These are phyloP conservation scores for Dipodomys spectabilis DNA, from an alignment of 2,113 vertebrate species.

Conservation along the genomic window DNA sequence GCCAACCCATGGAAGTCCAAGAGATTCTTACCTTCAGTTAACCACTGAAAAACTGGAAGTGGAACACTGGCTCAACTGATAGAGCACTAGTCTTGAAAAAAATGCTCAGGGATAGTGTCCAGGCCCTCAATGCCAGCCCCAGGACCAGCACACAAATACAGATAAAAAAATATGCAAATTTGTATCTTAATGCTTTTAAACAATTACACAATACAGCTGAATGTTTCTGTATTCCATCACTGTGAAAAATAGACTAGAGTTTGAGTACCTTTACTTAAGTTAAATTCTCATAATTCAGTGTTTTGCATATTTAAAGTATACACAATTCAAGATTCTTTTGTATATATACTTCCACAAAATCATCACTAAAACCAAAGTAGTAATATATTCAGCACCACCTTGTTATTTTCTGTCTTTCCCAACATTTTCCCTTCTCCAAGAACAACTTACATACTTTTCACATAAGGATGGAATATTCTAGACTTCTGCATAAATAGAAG, in stretches of 20 bases:
- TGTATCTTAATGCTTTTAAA: too few relatives aligned
- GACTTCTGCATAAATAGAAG: not conserved
- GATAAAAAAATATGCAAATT: too few relatives aligned
- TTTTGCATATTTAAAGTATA: not conserved
- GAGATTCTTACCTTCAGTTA: too few relatives aligned
- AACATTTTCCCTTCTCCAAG: accelerated
- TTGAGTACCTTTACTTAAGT: not conserved
- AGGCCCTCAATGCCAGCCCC: too few relatives aligned
- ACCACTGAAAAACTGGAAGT: too few relatives aligned
- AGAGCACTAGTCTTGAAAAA: too few relatives aligned
- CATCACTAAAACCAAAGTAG: not conserved
- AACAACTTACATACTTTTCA: not conserved
- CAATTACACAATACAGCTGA: not conserved
- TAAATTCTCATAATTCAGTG: not conserved
- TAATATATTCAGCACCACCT: not conserved
- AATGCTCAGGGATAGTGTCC: too few relatives aligned
- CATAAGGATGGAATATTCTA: not conserved
- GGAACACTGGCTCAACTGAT: too few relatives aligned
- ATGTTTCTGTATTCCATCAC: too few relatives aligned
- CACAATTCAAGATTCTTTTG: not conserved
- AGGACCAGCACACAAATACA: too few relatives aligned
- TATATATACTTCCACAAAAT: not conserved
- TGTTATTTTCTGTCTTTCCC: not conserved
- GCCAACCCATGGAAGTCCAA: too few relatives aligned
- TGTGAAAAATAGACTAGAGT: not conserved